Evolutionary conservation across 92 coral and sea anemone genomes (phyloP), one percentile per base, ranked within the genome.

Genomic region (Bergia sp.): DNA sequence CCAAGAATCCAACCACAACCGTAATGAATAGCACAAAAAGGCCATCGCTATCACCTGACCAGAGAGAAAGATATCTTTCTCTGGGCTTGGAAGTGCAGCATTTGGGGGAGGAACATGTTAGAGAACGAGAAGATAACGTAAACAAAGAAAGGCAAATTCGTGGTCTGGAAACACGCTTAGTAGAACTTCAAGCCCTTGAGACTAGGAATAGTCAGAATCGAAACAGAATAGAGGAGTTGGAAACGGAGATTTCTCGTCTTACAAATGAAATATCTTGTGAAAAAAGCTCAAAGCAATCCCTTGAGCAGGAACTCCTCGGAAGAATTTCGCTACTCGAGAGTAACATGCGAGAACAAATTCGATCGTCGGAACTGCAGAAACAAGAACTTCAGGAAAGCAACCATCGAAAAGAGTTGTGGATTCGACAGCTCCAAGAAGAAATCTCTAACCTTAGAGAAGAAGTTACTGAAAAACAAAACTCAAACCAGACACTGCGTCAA

Each of bases 251-350:
- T 18, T 42, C 81, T 77, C 81, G 61, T 37, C 81, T 77, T 1
- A 77, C 37, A 21, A 43, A 20, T 77, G 81, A 77, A 77, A 9
- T 77, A 13, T 6, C 81, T 41, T 4, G 11, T 9, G 58, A 77
- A 77, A 77, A 15, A 77, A 77, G 38, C 6, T 77, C 81, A n/a
- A 77, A 72, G 36, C 76, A 41, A 53, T 76, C 80, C 10, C 80
- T 76, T 76, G 49, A 76, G 50, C 53, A 76, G 18, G 49, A 76
- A 13, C 23, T 43, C 7, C 57, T 4, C 6, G 7, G 36, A 12
- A 42, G 50, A 40, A 76, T 76, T 39, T 76, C 80, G 3, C 49
- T 2, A 11, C 80, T 76, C 55, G 80, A 76, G 29, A 76, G 37
- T 40, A 41, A 21, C 36, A 5, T 77, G 5, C 61, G 5, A 77